Evolutionary conservation across 2,797 vertebrate species (phyloP).

Genomic region (Intellagama lesueurii): DNA sequence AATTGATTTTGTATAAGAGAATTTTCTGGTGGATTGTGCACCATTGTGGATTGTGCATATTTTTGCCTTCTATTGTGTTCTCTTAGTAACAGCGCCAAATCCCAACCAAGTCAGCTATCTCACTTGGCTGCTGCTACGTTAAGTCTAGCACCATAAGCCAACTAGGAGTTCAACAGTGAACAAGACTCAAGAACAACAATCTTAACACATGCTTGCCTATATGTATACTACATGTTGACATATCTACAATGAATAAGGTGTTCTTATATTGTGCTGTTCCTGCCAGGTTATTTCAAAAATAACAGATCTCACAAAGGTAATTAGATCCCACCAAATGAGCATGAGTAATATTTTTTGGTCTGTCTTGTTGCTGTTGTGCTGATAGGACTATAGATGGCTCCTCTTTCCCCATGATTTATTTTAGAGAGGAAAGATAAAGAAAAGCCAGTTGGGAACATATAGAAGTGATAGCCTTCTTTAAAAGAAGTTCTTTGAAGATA

Average conservation of each 20-base stretch:
- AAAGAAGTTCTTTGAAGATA: slow-evolving; percentile 13
- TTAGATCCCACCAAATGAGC: slow-evolving; percentile 19
- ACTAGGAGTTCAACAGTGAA: background rate
- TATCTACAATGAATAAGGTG: background rate
- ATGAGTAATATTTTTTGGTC: background rate
- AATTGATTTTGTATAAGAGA: background rate
- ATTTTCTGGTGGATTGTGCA: background rate
- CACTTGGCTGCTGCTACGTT: background rate
- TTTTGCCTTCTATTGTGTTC: background rate
- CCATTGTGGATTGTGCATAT: background rate
- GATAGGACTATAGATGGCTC: background rate
- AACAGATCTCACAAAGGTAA: slow-evolving; percentile 1
- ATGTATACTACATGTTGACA: accelerated
- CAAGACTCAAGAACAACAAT: background rate
- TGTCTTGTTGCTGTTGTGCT: background rate
- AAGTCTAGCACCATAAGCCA: background rate
- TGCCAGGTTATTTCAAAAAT: background rate
- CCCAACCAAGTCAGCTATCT: background rate
- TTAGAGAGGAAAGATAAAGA: background rate
- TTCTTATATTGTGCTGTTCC: background rate
- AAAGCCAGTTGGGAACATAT: background rate
- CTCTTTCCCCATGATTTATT: background rate
- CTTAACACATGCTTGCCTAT: background rate
- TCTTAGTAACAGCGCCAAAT: background rate
- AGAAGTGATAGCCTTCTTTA: background rate